A percentile compares a stretch with the other conserved stretches of the same genome.
phyloP scores from a whole-genome alignment of 2,113 vertebrate genomes.

The Lontra canadensis region DNA sequence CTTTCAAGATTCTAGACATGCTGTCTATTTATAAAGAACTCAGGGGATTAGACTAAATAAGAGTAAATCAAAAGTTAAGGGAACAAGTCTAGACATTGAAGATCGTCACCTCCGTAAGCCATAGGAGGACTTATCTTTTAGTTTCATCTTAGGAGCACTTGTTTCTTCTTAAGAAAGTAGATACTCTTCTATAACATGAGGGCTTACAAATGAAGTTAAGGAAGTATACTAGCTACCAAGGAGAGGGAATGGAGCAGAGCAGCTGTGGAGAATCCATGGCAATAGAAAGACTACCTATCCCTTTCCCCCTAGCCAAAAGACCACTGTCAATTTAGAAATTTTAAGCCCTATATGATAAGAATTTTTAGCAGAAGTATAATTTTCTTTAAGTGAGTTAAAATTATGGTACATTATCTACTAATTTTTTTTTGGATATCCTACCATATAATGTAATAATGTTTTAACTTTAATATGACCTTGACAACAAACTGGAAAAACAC shows the following conservation, averaged over 20 bases:
- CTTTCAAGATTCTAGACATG: not conserved
- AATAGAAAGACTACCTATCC: not conserved
- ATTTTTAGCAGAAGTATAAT: not conserved
- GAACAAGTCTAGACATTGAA: not conserved
- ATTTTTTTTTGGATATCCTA: slow-evolving; percentile 79
- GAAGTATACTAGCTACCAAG: not conserved
- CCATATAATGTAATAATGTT: slow-evolving; percentile 82
- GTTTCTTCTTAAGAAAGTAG: not conserved
- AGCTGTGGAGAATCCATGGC: not conserved
- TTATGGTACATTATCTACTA: not conserved
- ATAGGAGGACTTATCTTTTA: not conserved
- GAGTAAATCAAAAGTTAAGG: not conserved
- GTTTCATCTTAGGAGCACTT: not conserved
- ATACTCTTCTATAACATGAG: not conserved
- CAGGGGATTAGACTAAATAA: not conserved
- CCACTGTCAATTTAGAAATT: not conserved
- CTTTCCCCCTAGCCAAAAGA: not conserved
- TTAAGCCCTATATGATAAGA: not conserved
- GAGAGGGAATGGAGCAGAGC: not conserved
- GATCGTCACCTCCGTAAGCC: not conserved
- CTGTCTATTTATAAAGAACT: not conserved
- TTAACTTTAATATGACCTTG: slow-evolving; percentile 77
- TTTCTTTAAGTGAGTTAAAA: slow-evolving; percentile 41
- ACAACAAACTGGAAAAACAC: not conserved
- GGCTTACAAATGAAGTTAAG: not conserved